Base-by-base conservation (phyloP, 2,797 vertebrate genomes). In the Champsocephalus esox region DNA sequence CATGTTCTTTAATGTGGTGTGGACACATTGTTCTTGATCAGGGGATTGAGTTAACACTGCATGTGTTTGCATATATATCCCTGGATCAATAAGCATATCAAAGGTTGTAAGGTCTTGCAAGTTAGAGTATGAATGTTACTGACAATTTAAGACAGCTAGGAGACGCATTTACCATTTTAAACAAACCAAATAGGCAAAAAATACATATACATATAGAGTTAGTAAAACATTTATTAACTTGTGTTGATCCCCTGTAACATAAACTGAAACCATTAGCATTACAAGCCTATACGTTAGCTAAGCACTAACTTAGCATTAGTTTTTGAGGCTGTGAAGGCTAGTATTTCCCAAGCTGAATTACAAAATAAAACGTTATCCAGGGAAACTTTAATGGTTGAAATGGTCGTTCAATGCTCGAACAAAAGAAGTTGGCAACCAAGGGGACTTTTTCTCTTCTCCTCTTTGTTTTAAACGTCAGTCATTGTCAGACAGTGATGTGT, bases 11-110 rank as follows among this genome's bases (percentile, higher is more conserved):
- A 38, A 72, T 75, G 50, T 56, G 9, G 38, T 63, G 66, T 68
- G 61, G 6, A 65, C 46, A 48, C 13, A 34, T 5, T 41, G 12
- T 68, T 24, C n/a, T 1, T n/a, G 21, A 71, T 49, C 19, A 51
- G 3, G 12, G 48, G 3, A 46, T 56, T 44, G 16, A 62, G 44
- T 2, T 50, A 50, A 74, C 12, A 45, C 24, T 41, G 51, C 28
- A 70, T 67, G n/a, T 41, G 12, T 64, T 71, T 64, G 21, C 51
- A 66, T 73, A 46, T 19, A 46, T 72, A 54, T 61, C 21, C 14
- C 12, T 0, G 57, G 38, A 17, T 28, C 21, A 41, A 46, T 48
- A 32, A 14, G 14, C 5, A 43, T 65, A 28, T 13, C 17, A 57
- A 57, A 14, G 9, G 3, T 52, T 66, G 5, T 38, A 21, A n/a